Evolutionary conservation across 2,888 invertebrate genomes (phyloP), one percentile per base, ranked within the genome.

Genomic region (Leptopilina drosophilae): DNA sequence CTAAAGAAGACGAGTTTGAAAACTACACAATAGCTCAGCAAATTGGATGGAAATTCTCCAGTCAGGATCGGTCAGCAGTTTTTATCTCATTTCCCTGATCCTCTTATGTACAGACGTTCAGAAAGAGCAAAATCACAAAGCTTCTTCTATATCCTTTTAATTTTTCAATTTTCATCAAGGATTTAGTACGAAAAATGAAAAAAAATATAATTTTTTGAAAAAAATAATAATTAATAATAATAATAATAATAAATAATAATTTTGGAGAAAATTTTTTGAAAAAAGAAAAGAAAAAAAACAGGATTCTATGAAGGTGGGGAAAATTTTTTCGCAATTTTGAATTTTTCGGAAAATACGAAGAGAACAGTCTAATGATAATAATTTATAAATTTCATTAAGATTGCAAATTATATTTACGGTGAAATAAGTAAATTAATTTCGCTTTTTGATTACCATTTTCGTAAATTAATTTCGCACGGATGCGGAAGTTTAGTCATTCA

Each of bases 11-110:
- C 26, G 73, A n/a, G 40, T 73, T 73, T 56, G n/a, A 59, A 33
- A 33, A 73, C 8, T 33, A 40, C 59, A 82, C 79, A 79, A 82
- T 80, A 78, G 20, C 73, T 64, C 20, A 49, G 79, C 59, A 82
- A 83, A 81, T 81, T 81, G 82, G 78, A 84, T 83, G 81, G 78
- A 82, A 84, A 85, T 81, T 83, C 81, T 65, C 53, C 76, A 81
- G 59, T 69, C 33, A 42, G 75, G 77, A 66, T 66, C 59, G 77
- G 77, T 82, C 81, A 76, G 77, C 81, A 78, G 40, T 65, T 80
- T 79, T 33, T 73, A 56, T 73, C 78, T 59, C 59, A 59, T 33
- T 78, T 69, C 20, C 64, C 53, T 77, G 53, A 73, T 73, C 73
- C 73, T 59, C 56, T 73, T 73, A 33, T 3, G 8, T 42, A 53